Percentiles rank a stretch among this genome's conserved stretches.
Conservation (phyloP, 2,797 vertebrate genomes). For the Clarias laeviceps region DNA sequence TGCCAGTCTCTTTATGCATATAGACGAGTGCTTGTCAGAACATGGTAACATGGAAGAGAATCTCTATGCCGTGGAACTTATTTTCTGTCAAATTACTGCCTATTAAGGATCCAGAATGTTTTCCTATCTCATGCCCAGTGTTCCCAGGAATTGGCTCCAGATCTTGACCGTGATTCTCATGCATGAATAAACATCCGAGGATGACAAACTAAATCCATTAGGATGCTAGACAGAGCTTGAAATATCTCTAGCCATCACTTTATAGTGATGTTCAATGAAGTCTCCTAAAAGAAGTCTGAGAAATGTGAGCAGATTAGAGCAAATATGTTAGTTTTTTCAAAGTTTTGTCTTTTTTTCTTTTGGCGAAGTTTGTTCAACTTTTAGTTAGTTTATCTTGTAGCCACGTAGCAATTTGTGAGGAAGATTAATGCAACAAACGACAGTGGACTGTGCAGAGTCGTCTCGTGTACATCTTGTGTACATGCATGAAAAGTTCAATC, state of each 20-base stretch:
- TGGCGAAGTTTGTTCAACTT: neutral
- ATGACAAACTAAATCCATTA: neutral
- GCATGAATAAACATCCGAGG: neutral
- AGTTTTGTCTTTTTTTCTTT: neutral
- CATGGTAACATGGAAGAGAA: neutral
- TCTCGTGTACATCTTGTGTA: neutral
- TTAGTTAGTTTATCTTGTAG: neutral
- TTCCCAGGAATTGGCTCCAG: neutral
- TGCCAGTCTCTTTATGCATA: neutral
- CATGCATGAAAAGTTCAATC: neutral
- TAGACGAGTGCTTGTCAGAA: neutral
- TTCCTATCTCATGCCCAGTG: neutral
- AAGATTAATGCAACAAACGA: neutral
- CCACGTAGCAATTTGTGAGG: too few relatives aligned
- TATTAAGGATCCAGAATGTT: neutral
- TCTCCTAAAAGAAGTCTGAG: neutral
- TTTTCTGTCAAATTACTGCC: conserved; percentile 7
- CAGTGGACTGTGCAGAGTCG: neutral
- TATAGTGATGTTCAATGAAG: neutral
- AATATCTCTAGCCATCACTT: neutral
- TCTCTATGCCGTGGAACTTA: neutral
- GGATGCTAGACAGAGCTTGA: neutral
- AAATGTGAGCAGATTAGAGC: neutral
- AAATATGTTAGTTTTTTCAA: neutral
- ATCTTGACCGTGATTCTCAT: neutral